Percentiles rank a stretch among this genome's conserved stretches.
Conservation (phyloP, 2,113 vertebrate genomes). For the Sarotherodon lohbergeri region DNA sequence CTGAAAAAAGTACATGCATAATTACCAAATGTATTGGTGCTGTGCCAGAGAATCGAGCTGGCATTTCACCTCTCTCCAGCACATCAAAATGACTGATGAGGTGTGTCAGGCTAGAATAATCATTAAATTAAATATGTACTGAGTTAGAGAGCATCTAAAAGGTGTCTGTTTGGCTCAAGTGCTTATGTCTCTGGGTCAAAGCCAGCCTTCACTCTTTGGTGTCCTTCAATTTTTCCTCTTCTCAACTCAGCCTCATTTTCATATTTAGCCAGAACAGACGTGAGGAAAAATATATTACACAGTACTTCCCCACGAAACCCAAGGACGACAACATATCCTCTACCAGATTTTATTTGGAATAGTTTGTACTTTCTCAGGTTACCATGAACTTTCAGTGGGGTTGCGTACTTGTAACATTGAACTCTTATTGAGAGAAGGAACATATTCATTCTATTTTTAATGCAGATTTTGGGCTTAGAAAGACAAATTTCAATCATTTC, state of each 20-base stretch:
- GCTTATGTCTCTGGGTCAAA: not conserved
- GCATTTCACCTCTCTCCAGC: not conserved
- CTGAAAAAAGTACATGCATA: not conserved
- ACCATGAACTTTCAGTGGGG: not conserved
- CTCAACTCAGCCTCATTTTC: not conserved
- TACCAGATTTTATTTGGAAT: not conserved
- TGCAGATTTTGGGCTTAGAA: not conserved
- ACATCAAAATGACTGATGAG: slow-evolving; percentile 17
- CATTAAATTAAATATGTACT: slow-evolving; percentile 22
- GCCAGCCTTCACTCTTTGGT: not conserved
- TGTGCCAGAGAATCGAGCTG: not conserved
- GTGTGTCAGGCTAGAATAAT: not conserved
- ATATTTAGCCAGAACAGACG: not conserved
- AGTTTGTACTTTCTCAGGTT: not conserved
- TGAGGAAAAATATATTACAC: not conserved
- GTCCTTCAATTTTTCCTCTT: not conserved
- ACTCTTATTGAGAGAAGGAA: not conserved
- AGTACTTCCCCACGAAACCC: not conserved
- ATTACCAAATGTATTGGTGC: not conserved
- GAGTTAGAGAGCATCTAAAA: not conserved
- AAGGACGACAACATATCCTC: not conserved
- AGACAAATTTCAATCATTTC: not conserved
- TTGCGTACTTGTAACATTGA: not conserved
- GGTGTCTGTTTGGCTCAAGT: not conserved
- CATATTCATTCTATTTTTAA: not conserved